Percentiles rank a stretch among this genome's conserved stretches.
Conservation (phyloP, 2,113 vertebrate species). For the Butastur rufipennis region DNA sequence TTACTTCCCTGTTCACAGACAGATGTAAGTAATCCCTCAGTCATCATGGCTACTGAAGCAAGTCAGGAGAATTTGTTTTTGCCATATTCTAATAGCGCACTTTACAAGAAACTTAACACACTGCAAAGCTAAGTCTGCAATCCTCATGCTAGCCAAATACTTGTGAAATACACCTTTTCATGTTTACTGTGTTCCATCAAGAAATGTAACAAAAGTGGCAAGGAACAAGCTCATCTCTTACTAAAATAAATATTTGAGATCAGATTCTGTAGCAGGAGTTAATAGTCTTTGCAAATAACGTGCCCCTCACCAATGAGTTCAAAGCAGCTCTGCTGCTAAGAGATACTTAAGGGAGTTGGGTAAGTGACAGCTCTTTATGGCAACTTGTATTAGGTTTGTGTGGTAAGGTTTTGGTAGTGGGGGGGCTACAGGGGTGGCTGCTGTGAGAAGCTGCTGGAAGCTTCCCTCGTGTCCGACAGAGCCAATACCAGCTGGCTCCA, state of each 20-base stretch:
- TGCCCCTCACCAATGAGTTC: not conserved
- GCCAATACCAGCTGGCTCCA: not conserved
- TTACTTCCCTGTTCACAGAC: not conserved
- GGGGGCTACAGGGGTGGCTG: not conserved
- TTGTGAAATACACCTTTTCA: not conserved
- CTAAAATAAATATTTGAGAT: not conserved
- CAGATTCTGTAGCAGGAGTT: not conserved
- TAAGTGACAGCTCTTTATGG: not conserved
- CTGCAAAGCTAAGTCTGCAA: not conserved
- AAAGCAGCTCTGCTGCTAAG: not conserved
- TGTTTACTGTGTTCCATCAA: not conserved
- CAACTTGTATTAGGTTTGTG: not conserved
- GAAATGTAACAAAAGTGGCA: not conserved
- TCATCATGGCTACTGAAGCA: not conserved
- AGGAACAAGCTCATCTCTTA: not conserved
- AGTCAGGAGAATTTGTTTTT: not conserved
- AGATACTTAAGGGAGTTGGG: not conserved
- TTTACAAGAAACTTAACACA: not conserved
- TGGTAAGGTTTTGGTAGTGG: not conserved
- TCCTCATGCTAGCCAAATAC: not conserved
- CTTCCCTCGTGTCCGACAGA: not conserved
- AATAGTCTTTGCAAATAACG: not conserved
- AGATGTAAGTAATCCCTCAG: not conserved
- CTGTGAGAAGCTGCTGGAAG: not conserved
- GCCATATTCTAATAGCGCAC: not conserved